A percentile compares a stretch with the other conserved stretches of the same genome.
Evolutionary conservation across 2,113 vertebrate genomes (phyloP).

Genomic region (Psittacula cyanocephala): DNA sequence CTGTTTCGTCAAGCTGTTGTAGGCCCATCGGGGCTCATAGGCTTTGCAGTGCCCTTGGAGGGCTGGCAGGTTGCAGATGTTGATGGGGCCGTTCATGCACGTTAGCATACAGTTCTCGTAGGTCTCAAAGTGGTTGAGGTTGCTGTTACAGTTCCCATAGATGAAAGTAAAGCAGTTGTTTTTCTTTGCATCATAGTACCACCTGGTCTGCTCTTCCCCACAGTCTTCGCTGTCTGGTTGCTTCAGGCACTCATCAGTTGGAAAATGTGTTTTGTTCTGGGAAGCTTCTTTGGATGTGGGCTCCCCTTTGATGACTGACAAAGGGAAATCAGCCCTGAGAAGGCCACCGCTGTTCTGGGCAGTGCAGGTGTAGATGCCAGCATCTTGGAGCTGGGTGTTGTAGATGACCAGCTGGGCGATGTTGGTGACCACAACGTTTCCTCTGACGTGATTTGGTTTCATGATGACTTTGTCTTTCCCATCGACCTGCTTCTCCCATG

Average conservation of each 20-base stretch:
- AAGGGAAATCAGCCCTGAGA: constrained; percentile 80
- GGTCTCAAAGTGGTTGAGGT: constrained; percentile 85
- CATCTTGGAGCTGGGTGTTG: constrained; percentile 85
- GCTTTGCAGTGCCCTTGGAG: constrained; percentile 93
- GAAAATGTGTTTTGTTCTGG: constrained; percentile 81
- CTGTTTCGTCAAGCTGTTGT: constrained; percentile 81
- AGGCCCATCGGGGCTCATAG: constrained; percentile 92
- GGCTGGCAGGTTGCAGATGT: constrained; percentile 84
- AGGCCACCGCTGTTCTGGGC: constrained; percentile 85
- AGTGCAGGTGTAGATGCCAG: constrained; percentile 89
- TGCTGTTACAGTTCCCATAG: constrained; percentile 82
- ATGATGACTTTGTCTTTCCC: constrained; percentile 83
- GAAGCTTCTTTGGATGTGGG: constrained; percentile 53
- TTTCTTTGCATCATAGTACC: constrained; percentile 89
- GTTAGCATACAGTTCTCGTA: constrained; percentile 88
- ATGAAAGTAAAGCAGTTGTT: constrained; percentile 92
- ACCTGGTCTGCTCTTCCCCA: constrained; percentile 85
- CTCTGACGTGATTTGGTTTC: constrained; percentile 88
- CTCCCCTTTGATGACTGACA: constrained; percentile 82
- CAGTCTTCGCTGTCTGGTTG: constrained; percentile 83
- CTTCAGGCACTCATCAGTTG: constrained; percentile 83
- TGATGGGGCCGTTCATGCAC: constrained; percentile 85
- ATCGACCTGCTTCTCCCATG: constrained; percentile 89
- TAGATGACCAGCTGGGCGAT: constrained; percentile 95
- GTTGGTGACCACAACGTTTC: constrained; percentile 93